Evolutionary conservation across 2,888 invertebrate genomes (phyloP).

Genomic region (Agriopis marginaria): DNA sequence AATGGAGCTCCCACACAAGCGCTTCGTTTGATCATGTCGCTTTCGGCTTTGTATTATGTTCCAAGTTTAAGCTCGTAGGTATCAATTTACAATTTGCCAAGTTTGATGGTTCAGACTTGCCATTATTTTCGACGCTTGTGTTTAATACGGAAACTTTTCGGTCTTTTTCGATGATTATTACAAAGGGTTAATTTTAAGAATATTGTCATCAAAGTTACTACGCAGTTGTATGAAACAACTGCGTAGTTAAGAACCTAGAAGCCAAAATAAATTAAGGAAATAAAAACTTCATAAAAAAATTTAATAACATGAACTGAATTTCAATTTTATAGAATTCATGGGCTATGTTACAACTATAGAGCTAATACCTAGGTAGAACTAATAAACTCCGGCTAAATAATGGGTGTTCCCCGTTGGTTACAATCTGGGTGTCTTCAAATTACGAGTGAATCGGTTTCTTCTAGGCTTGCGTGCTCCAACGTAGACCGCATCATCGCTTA

Average conservation of each 20-base stretch:
- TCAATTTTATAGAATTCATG: no score
- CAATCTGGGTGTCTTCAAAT: no score
- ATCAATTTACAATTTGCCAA: slow-evolving; percentile 21
- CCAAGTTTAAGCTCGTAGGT: slow-evolving; percentile 9
- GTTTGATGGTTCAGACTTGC: slow-evolving; percentile 12
- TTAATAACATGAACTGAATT: no score
- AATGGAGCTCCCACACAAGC: slow-evolving; percentile 25
- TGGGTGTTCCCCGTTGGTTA: no score
- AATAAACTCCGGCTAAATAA: neutral
- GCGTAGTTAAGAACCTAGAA: no score
- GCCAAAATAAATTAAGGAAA: no score
- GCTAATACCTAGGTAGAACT: neutral
- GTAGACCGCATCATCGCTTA: no score
- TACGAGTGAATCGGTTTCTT: no score
- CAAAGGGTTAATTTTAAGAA: neutral
- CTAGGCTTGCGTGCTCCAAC: no score
- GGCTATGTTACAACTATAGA: neutral
- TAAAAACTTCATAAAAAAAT: no score
- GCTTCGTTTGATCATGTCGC: slow-evolving; percentile 27
- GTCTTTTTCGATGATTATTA: neutral
- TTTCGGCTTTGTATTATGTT: slow-evolving; percentile 8
- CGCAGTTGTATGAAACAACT: neutral
- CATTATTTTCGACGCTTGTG: slow-evolving; percentile 20
- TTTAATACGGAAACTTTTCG: slow-evolving; percentile 37
- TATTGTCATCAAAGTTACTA: neutral